Evolutionary conservation across 2,113 vertebrate species (phyloP), one percentile per base, ranked within the genome.

Genomic region (Gadus chalcogrammus): DNA sequence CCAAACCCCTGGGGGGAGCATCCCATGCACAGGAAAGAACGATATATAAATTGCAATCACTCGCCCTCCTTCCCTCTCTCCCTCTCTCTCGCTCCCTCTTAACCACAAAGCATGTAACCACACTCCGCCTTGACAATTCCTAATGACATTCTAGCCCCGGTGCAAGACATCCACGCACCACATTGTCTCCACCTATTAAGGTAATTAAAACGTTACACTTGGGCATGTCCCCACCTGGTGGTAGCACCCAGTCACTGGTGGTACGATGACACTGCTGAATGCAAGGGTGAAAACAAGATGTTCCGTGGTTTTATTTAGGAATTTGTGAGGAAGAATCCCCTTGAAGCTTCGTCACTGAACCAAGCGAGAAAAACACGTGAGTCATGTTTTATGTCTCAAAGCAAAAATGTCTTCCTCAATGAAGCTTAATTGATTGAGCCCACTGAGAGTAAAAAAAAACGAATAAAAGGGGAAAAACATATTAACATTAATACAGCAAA

Each of bases 181-280:
- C 74, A 60, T 72, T 77, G 64, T 72, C 67, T 69, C 65, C 55
- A 17, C 58, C 81, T 66, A 88, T 90, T 84, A 78, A 73, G 68
- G 78, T 89, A 92, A 92, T 91, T 89, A 86, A 67, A 82, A 70
- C 70, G 65, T 91, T 90, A 74, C 77, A 85, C 82, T 92, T 88
- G 90, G 79, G 67, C 86, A 84, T 93, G 89, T 85, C 92, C 89
- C 91, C 91, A 90, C 89, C 91, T 93, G 84, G 84, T 93, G 92
- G 92, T 80, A 74, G 83, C 67, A 69, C 61, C 20, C 68, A 73
- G 85, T 87, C 85, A 90, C 76, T 90, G 73, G 71, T 63, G 4
- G 60, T 59, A 79, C n/a, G 2, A 8, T 28, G 18, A 42, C 16
- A 18, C 63, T 28, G 35, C 31, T 42, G 16, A 17, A 17, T 62